Conservation (phyloP, 2,797 vertebrate genomes). For the Amphiprion clarkii region DNA sequence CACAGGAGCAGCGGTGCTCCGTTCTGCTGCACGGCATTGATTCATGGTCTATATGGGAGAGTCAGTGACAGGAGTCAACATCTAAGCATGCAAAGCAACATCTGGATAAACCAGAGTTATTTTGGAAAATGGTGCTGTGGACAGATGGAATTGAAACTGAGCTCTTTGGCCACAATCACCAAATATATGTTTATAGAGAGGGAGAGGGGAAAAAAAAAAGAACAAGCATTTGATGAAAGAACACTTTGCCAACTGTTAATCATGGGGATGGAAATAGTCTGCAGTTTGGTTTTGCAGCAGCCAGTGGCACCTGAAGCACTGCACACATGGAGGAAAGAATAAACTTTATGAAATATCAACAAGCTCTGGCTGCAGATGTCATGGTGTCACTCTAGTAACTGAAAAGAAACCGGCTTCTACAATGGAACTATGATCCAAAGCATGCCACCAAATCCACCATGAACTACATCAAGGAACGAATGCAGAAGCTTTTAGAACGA, state of each 20-base stretch:
- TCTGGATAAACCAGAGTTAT: not conserved
- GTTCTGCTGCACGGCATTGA: not conserved
- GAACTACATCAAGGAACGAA: not conserved
- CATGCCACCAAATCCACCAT: constrained; percentile 21
- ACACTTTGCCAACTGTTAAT: constrained; percentile 19
- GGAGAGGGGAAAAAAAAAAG: not conserved
- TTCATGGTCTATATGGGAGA: not conserved
- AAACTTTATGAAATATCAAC: constrained; percentile 22
- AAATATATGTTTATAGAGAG: not conserved
- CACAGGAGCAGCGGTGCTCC: not conserved
- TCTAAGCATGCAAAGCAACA: constrained; percentile 17
- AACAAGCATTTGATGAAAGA: constrained; percentile 12
- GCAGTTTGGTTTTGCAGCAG: constrained; percentile 7
- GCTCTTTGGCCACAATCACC: not conserved
- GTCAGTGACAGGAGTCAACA: not conserved
- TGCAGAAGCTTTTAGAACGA: not conserved
- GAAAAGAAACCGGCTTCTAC: constrained; percentile 16
- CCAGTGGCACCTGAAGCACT: constrained; percentile 11
- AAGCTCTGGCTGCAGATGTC: constrained; percentile 22
- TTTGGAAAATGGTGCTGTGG: constrained; percentile 6
- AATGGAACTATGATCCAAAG: constrained; percentile 15
- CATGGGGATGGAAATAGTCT: constrained; percentile 6
- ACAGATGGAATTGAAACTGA: constrained; percentile 4
- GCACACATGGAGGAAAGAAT: constrained; percentile 29
- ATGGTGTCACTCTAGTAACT: constrained; percentile 9